A percentile compares a stretch with the other conserved stretches of the same genome.
Conservation (phyloP, 2,797 vertebrate species). For the Rallus crepitans region DNA sequence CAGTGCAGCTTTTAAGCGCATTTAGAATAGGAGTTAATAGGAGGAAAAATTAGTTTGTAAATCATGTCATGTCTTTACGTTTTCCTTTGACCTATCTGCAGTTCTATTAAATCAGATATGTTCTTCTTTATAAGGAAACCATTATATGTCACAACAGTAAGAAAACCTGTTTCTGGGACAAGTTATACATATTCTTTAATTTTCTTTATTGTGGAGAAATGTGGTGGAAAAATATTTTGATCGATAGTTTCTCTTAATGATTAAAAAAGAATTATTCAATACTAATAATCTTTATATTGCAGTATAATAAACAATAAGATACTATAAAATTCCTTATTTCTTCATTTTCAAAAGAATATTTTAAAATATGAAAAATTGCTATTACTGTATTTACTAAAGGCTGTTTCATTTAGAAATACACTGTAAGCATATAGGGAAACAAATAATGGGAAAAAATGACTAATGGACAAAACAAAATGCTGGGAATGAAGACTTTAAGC, state of each 20-base stretch:
- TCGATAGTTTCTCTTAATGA: not conserved
- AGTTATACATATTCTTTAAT: not conserved
- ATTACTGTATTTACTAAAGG: not conserved
- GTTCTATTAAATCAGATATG: not conserved
- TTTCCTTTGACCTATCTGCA: not conserved
- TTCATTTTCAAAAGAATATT: not conserved
- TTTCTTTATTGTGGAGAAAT: not conserved
- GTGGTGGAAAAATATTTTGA: not conserved
- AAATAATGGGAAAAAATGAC: not conserved
- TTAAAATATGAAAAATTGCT: not conserved
- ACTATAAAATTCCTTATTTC: not conserved
- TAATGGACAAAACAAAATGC: not conserved
- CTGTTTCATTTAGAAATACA: not conserved
- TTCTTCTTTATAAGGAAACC: not conserved
- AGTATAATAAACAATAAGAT: not conserved
- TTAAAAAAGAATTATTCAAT: not conserved
- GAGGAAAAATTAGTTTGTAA: not conserved
- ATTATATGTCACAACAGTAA: not conserved
- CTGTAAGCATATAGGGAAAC: not conserved
- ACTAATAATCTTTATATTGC: not conserved
- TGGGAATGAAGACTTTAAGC: not conserved
- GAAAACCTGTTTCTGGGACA: not conserved
- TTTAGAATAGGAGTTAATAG: not conserved
- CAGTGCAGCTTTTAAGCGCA: not conserved
- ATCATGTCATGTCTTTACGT: not conserved